Conservation (phyloP, 2,888 invertebrate species). For the Cheilosia pagana region DNA sequence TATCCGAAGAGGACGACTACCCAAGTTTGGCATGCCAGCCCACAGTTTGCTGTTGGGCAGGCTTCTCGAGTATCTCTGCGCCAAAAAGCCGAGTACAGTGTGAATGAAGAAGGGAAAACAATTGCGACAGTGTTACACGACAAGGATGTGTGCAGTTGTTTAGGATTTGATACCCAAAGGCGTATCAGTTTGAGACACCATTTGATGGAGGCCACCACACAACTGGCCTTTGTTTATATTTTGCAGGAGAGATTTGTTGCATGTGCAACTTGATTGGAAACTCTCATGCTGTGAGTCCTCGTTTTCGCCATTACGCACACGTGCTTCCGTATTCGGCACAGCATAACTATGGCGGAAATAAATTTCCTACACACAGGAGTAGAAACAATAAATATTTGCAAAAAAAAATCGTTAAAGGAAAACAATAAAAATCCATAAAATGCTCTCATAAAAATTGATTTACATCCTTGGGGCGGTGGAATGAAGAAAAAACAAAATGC, state of each 20-base stretch:
- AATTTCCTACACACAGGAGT: conserved; percentile 19
- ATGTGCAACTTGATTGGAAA: conserved; percentile 36
- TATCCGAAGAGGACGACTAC: conserved; percentile 21
- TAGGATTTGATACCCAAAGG: background rate
- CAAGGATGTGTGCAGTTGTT: conserved; percentile 16
- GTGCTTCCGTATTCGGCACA: background rate
- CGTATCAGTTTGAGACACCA: conserved; percentile 1
- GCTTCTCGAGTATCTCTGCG: background rate
- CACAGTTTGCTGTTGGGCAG: background rate
- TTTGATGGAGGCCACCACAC: conserved; percentile 1
- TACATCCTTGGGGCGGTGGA: conserved; percentile 48
- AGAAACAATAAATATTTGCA: conserved; percentile 54
- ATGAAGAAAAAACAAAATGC: background rate
- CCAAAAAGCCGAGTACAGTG: background rate
- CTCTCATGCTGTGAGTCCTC: background rate
- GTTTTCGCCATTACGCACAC: conserved; percentile 40
- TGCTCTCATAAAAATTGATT: conserved; percentile 70
- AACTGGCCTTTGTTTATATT: background rate
- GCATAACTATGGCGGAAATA: conserved; percentile 27
- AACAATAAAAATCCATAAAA: conserved; percentile 72
- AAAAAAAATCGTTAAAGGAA: conserved; percentile 48
- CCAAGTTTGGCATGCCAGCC: background rate
- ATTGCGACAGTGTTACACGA: conserved; percentile 3
- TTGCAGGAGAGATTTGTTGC: background rate
- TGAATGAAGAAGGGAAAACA: conserved; percentile 16